Base-by-base conservation (phyloP, 2,113 vertebrate species). In the Leiothrix lutea region DNA sequence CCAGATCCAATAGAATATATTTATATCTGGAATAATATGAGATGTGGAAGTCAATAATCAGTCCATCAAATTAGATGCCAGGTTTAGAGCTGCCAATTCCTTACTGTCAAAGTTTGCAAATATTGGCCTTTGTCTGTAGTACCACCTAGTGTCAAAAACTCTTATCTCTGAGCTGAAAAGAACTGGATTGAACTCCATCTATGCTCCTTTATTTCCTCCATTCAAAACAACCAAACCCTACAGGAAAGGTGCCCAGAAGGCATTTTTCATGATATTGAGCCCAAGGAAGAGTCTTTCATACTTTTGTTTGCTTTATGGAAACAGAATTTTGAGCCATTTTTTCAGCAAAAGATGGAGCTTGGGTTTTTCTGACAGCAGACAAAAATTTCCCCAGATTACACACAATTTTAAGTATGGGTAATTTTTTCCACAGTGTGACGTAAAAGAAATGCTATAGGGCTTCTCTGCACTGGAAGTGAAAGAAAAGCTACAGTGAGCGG, bases 71-170 rank as follows among this genome's bases (percentile, higher is more conserved):
- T 82, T 23, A 80, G 33, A 65, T 25, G 51, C 56, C 36, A 58
- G 65, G 61, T 57, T 81, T 80, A 65, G 21, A 92, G 62, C 80
- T 82, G 50, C 54, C 0, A 0, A 66, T 62, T 38, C 65, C 77
- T 50, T 54, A 56, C 57, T 0, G 0, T 38, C 53, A 79, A 81
- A 79, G 66, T 77, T 8, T 94, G 50, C 60, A 94, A 90, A 91
- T 87, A 81, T 62, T 85, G 95, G 95, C 78, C 91, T 96, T 96
- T 97, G 94, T 92, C 93, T 97, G 81, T 28, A 97, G 91, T 97
- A 97, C 96, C 96, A 97, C 80, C 95, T 97, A 97, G 96, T 85
- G 95, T 95, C 91, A 95, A 94, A 95, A 96, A 45, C 29, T 51
- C 74, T 94, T 78, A 40, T 42, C 44, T 92, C 66, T 15, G 35